phyloP scores from a whole-genome alignment of 2,888 invertebrate species.

The Masnerella sp. region DNA sequence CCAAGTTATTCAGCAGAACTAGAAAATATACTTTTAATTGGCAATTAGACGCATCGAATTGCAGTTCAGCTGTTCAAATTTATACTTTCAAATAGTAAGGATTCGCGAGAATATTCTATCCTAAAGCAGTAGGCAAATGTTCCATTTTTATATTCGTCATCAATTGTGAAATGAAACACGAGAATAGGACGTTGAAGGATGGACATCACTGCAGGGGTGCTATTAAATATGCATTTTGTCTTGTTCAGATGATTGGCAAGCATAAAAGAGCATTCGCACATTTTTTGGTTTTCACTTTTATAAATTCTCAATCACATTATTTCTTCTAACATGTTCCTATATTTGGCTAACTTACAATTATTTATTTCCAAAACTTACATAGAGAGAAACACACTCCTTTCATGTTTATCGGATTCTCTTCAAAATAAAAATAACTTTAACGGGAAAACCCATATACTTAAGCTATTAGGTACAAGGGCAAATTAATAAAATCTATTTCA shows the following conservation, averaged over 20 bases:
- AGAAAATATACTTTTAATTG: slow-evolving; percentile 76
- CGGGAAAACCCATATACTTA: too few relatives aligned
- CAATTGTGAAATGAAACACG: slow-evolving; percentile 53
- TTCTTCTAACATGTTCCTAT: too few relatives aligned
- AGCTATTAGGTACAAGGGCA: too few relatives aligned
- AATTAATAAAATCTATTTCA: too few relatives aligned
- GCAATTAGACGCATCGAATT: slow-evolving; percentile 74
- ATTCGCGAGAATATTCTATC: slow-evolving; percentile 50
- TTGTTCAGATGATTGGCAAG: slow-evolving; percentile 47
- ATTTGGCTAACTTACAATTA: too few relatives aligned
- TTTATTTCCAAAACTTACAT: too few relatives aligned
- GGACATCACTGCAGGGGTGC: slow-evolving; percentile 56
- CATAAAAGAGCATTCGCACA: slow-evolving; percentile 40
- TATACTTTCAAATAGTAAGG: slow-evolving; percentile 55
- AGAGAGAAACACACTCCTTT: too few relatives aligned
- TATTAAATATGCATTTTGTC: slow-evolving; percentile 55
- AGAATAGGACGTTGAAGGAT: slow-evolving; percentile 60
- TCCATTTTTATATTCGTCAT: slow-evolving; percentile 50
- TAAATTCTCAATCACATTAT: slow-evolving; percentile 27
- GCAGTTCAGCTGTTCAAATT: slow-evolving; percentile 72
- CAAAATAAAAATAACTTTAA: too few relatives aligned
- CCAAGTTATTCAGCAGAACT: slow-evolving; percentile 43
- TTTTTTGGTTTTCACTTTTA: slow-evolving; percentile 43
- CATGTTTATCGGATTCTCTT: too few relatives aligned
- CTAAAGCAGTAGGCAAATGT: slow-evolving; percentile 46